phyloP scores from a whole-genome alignment of 2,888 invertebrate genomes.

The Zaprionus bogoriensis region DNA sequence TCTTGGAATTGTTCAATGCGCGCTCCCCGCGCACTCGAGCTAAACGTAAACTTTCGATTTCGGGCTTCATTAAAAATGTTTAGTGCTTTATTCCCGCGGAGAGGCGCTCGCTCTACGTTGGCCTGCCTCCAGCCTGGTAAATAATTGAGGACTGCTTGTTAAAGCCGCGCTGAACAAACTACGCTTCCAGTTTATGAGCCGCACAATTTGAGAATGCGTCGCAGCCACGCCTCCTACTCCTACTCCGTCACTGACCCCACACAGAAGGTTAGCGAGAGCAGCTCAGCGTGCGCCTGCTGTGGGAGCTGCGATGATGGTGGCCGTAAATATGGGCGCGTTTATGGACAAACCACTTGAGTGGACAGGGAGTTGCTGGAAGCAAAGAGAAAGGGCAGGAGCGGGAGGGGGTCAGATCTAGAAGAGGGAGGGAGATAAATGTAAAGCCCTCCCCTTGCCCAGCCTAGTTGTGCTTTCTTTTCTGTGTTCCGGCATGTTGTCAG shows the following conservation, averaged over 20 bases:
- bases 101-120: neutral
- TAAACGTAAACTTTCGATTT: conserved; percentile 63
- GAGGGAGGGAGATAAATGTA: too few relatives aligned
- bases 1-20: conserved; percentile 26
- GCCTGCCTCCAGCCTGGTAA: conserved; percentile 26
- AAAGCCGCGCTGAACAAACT: conserved; percentile 41
- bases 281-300: neutral
- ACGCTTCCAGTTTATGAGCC: conserved; percentile 37
- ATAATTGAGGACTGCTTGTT: conserved; percentile 44
- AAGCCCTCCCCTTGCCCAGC: neutral
- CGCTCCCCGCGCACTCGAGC: conserved; percentile 8
- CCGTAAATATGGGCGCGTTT: conserved; percentile 47
- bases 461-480: neutral
- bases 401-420: too few relatives aligned
- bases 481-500: too few relatives aligned
- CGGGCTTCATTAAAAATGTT: conserved; percentile 73
- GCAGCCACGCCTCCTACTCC: neutral
- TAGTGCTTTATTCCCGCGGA: conserved; percentile 38
- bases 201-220: neutral
- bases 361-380: conserved; percentile 17
- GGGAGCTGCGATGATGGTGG: conserved; percentile 35
- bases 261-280: conserved; percentile 22
- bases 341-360: conserved; percentile 38
- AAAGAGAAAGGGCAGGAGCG: too few relatives aligned
- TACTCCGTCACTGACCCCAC: too few relatives aligned